phyloP scores from a whole-genome alignment of 2,797 vertebrate genomes.

The Manis crassicaudata region DNA sequence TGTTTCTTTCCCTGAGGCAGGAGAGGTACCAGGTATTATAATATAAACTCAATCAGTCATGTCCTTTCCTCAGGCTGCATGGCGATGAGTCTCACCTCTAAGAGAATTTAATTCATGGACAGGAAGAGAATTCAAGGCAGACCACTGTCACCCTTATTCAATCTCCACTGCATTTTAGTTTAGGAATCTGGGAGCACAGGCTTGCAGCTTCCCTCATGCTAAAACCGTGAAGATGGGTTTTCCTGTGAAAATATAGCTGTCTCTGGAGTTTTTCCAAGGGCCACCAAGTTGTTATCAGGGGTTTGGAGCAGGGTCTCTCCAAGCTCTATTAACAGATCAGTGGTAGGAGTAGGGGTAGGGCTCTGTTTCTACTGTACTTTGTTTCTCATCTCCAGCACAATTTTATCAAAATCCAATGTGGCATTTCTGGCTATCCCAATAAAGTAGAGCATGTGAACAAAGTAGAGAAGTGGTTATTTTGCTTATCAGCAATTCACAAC shows the following conservation, averaged over 20 bases:
- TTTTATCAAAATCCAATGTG: neutral
- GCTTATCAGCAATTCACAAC: conserved; percentile 8
- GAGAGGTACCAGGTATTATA: conserved; percentile 61
- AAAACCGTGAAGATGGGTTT: neutral
- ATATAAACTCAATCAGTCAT: conserved; percentile 69
- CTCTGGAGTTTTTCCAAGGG: neutral
- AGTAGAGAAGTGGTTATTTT: conserved; percentile 8
- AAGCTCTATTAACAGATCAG: neutral
- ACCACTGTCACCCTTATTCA: neutral
- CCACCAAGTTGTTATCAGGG: neutral
- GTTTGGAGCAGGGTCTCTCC: neutral
- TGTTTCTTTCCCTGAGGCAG: conserved; percentile 64
- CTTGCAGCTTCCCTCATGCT: neutral
- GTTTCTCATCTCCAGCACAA: neutral
- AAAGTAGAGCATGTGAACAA: neutral
- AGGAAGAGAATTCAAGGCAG: conserved; percentile 63
- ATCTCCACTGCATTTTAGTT: conserved; percentile 7
- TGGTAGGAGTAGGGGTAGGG: neutral
- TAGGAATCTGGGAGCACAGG: neutral
- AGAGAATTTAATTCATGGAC: conserved; percentile 63
- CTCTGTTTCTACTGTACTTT: conserved; percentile 2
- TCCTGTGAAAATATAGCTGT: neutral
- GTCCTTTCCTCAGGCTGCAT: conserved; percentile 40
- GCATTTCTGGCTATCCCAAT: neutral
- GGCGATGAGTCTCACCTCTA: conserved; percentile 57